Evolutionary conservation across 2,113 vertebrate species (phyloP).

Genomic region (Hemicordylus capensis): DNA sequence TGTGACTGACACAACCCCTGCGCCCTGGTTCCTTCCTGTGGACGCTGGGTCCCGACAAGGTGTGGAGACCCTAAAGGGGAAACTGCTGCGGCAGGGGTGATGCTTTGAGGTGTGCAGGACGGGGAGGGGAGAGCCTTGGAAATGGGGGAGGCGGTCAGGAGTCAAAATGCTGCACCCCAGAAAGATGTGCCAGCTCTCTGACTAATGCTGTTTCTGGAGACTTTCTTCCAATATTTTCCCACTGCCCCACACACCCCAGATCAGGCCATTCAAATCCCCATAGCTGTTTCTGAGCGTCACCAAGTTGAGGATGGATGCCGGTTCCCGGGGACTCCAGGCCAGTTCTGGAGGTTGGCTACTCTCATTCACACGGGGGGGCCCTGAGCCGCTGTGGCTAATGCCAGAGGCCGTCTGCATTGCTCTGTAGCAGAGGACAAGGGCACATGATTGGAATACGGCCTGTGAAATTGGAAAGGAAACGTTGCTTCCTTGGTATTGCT

Average conservation of each 20-base stretch:
- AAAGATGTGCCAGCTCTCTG: neutral
- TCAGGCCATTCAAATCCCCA: too few species aligned
- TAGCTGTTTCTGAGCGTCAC: too few species aligned
- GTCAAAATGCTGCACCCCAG: rapidly evolving
- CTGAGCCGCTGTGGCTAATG: neutral
- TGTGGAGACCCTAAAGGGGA: constrained; percentile 19
- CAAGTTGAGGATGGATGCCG: too few species aligned
- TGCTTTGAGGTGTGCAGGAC: neutral
- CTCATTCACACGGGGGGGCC: too few species aligned
- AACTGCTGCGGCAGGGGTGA: neutral
- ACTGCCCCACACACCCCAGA: too few species aligned
- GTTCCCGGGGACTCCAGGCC: too few species aligned
- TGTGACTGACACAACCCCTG: neutral
- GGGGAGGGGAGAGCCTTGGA: neutral
- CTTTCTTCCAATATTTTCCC: too few species aligned
- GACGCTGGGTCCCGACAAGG: constrained; percentile 23
- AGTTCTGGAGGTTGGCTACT: too few species aligned
- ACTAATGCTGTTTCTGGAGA: too few species aligned
- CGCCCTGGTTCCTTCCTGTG: constrained; percentile 7
- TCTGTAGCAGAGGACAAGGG: neutral
- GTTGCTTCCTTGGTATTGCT: neutral
- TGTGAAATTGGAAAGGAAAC: neutral
- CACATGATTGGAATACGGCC: neutral
- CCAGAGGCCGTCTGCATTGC: neutral
- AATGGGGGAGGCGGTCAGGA: neutral